These are phyloP conservation scores for Columbina picui DNA, from an alignment of 2,113 vertebrate genomes.

Conservation along the genomic window DNA sequence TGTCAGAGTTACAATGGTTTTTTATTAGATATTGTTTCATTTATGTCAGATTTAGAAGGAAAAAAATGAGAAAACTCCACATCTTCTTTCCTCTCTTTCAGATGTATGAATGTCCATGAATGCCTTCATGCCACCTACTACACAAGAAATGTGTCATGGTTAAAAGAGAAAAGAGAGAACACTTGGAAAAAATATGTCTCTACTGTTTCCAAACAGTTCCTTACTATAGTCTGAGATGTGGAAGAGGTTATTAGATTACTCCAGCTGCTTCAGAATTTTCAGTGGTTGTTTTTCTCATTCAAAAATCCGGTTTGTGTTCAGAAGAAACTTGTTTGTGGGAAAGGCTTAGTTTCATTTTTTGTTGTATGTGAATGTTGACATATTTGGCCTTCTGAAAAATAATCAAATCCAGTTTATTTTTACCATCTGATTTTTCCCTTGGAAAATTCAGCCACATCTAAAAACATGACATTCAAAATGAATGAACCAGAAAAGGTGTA, in stretches of 20 bases:
- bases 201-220: not conserved
- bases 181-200: not conserved
- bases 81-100: not conserved
- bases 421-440: not conserved
- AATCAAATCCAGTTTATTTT: not conserved
- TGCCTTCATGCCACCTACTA: not conserved
- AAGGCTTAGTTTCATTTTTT: not conserved
- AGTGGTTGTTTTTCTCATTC: not conserved
- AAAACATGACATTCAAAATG: not conserved
- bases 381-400: not conserved
- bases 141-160: not conserved
- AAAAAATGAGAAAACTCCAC: not conserved
- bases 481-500: not conserved
- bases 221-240: not conserved
- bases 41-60: not conserved
- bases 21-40: not conserved
- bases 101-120: accelerated
- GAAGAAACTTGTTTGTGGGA: not conserved
- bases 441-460: not conserved
- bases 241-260: not conserved
- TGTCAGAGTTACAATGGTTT: not conserved
- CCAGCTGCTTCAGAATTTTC: not conserved
- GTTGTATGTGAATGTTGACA: not conserved
- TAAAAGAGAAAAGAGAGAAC: not conserved
- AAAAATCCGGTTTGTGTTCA: not conserved